phyloP scores from a whole-genome alignment of 2,888 invertebrate genomes.

The Eupithecia abbreviata region DNA sequence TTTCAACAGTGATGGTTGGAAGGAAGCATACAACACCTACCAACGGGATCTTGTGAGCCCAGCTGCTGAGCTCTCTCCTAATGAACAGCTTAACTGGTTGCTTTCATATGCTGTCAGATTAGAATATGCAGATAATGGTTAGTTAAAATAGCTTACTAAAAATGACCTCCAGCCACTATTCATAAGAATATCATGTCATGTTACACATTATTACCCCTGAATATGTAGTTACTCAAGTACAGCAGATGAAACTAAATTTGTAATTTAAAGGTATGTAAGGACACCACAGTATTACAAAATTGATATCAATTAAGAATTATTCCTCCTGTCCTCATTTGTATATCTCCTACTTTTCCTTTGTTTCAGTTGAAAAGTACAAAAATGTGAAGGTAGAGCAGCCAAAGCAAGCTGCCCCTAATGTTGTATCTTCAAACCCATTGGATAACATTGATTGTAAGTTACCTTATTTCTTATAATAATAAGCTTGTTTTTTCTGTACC shows the following conservation, averaged over 20 bases:
- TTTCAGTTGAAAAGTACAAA: slow-evolving; percentile 88
- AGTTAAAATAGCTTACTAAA: neutral
- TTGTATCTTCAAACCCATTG: slow-evolving; percentile 91
- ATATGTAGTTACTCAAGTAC: neutral
- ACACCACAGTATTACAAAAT: too few relatives aligned
- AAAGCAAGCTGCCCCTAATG: slow-evolving; percentile 86
- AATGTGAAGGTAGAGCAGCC: slow-evolving; percentile 85
- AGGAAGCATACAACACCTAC: slow-evolving; percentile 88
- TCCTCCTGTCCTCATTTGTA: neutral
- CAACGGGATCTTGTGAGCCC: slow-evolving; percentile 91
- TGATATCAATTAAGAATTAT: too few relatives aligned
- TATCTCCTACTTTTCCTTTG: neutral
- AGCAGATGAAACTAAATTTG: neutral
- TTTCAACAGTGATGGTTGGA: slow-evolving; percentile 88
- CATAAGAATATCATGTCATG: too few relatives aligned
- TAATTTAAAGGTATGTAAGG: neutral
- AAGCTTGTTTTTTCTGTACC: too few relatives aligned
- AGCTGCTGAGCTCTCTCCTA: slow-evolving; percentile 76
- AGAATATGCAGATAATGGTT: slow-evolving; percentile 92
- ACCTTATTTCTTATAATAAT: neutral
- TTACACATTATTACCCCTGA: neutral
- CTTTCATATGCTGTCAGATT: slow-evolving; percentile 92
- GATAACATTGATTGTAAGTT: slow-evolving; percentile 94
- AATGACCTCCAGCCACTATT: too few relatives aligned
- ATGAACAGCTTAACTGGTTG: slow-evolving; percentile 93